Evolutionary conservation across 2,797 vertebrate species (phyloP), one percentile per base, ranked within the genome.

Genomic region (Chromis chromis): DNA sequence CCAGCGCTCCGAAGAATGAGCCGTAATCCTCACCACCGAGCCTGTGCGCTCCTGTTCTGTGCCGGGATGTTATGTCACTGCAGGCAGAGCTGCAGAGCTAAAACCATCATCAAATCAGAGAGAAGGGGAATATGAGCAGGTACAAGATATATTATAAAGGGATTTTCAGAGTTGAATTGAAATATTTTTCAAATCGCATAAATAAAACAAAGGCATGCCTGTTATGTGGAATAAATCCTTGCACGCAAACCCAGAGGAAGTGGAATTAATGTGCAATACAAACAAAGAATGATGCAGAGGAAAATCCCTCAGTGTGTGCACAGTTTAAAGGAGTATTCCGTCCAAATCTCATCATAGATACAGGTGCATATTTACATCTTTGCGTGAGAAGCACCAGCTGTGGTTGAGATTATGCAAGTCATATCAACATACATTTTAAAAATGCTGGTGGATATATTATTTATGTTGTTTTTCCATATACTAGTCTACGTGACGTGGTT

Each of bases 1-100:
- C 57, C 16, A 68, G 79, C 49, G 78, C 88, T 86, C 80, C 72
- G 79, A 86, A 91, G 82, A 91, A 89, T 87, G 87, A 90, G 87
- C 78, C 0, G 70, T 94, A 94, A 94, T 94, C 92, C 89, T 79
- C 52, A 31, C 65, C 77, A 71, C 40, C 40, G 36, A 84, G 76
- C 48, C 74, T 11, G 44, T 52, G 63, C 4, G 63, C 81, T 80
- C 67, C 73, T 1, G 78, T 74, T 66, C 81, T 78, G 78, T 79
- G 79, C 83, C 4, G 52, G 54, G 21, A 52, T 49, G 84, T 91
- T 91, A 85, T 82, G 80, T 92, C 91, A 92, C 68, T 3, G 58
- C 74, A 19, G 70, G 31, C 31, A 31, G 31, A 65, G 76, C 36
- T 90, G 31, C 31, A 31, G 31, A 65, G 76, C 36, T 90, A 65